Percentiles rank a stretch among this genome's conserved stretches.
These are phyloP conservation scores for Lagocephalus sceleratus DNA, from an alignment of 2,797 vertebrate genomes.

Conservation along the genomic window DNA sequence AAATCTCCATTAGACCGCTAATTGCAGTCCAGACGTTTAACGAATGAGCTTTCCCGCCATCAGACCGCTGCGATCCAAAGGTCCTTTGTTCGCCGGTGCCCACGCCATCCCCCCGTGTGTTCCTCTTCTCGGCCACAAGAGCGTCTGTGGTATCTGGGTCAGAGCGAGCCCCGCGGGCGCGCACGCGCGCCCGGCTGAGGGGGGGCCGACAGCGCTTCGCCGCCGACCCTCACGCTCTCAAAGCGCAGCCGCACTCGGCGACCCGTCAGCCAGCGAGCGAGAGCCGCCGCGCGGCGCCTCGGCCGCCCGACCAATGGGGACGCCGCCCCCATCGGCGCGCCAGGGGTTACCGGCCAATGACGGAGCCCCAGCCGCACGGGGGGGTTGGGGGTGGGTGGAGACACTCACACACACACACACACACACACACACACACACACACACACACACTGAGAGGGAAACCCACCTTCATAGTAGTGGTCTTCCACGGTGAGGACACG, in stretches of 20 bases:
- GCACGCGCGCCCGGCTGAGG: conserved; percentile 66
- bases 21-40: conserved; percentile 14
- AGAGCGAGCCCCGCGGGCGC: conserved; percentile 65
- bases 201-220: conserved; percentile 75
- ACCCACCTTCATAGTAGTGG: conserved; percentile 90
- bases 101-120: conserved; percentile 41
- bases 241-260: conserved; percentile 34
- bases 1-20: neutral
- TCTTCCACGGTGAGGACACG: conserved; percentile 92
- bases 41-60: conserved; percentile 14
- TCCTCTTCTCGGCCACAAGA: conserved; percentile 39
- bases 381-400: neutral
- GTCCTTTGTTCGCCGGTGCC: conserved; percentile 37
- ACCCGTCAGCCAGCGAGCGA: conserved; percentile 50
- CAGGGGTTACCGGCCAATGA: conserved; percentile 48
- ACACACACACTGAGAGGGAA: no score
- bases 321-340: conserved; percentile 45
- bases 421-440: neutral
- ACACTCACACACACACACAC: no score
- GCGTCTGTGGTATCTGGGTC: conserved; percentile 75
- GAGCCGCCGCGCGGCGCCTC: conserved; percentile 43
- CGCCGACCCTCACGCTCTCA: conserved; percentile 46
- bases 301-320: conserved; percentile 51
- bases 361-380: conserved; percentile 5
- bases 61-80: conserved; percentile 31